These are phyloP conservation scores for Philaethria dido DNA, from an alignment of 2,888 invertebrate genomes.

Conservation along the genomic window DNA sequence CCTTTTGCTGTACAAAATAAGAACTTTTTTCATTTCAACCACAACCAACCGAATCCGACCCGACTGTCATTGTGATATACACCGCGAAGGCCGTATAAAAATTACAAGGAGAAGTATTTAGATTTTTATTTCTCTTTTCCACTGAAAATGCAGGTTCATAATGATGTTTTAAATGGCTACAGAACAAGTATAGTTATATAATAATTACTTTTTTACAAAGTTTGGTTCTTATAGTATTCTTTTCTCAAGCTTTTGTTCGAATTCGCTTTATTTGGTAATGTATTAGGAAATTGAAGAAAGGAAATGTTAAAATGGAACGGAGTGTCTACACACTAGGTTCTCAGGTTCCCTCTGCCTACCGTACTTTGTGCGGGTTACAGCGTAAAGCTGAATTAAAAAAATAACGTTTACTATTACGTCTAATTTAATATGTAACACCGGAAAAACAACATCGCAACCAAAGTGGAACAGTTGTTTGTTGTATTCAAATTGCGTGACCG, in stretches of 20 bases:
- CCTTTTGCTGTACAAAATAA: slow-evolving; percentile 56
- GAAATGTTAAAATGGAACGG: too few relatives aligned
- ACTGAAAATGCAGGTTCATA: slow-evolving; percentile 21
- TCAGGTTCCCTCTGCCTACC: too few relatives aligned
- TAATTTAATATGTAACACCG: slow-evolving; percentile 24
- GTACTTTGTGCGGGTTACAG: too few relatives aligned
- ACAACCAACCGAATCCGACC: slow-evolving; percentile 46
- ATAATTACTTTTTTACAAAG: background rate
- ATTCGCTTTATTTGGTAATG: slow-evolving; percentile 8
- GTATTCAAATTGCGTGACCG: slow-evolving; percentile 54
- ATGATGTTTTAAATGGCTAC: slow-evolving; percentile 27
- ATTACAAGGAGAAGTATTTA: slow-evolving; percentile 37
- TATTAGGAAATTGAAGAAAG: too few relatives aligned
- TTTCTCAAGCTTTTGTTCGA: background rate
- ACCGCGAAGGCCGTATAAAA: slow-evolving; percentile 30
- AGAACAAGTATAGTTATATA: background rate
- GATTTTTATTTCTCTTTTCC: slow-evolving; percentile 21
- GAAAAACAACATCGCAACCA: slow-evolving; percentile 28
- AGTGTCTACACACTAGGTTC: too few relatives aligned
- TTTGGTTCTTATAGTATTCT: background rate
- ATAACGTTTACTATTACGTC: slow-evolving; percentile 2
- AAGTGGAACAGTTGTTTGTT: slow-evolving; percentile 48
- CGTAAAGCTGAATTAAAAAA: too few relatives aligned
- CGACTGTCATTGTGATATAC: slow-evolving; percentile 41
- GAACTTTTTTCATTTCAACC: slow-evolving; percentile 52